These are phyloP conservation scores for Manduca sexta DNA, from an alignment of 1,140 invertebrate genomes.

Conservation along the genomic window DNA sequence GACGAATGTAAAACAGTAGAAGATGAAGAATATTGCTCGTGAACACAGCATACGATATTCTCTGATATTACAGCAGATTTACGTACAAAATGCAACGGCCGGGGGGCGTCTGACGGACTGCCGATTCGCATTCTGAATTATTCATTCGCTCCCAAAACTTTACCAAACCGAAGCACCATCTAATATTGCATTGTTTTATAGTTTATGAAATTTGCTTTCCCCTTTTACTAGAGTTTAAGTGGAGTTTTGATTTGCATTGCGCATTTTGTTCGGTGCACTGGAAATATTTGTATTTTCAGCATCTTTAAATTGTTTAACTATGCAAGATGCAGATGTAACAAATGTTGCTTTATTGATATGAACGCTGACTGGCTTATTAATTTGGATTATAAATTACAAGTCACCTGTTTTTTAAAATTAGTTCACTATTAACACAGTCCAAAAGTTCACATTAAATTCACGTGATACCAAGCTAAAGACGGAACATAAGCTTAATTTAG, in stretches of 20 bases:
- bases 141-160: slow-evolving; percentile 55
- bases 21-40: slow-evolving; percentile 37
- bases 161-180: slow-evolving; percentile 21
- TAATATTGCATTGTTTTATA: slow-evolving; percentile 56
- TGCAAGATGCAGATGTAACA: too few relatives aligned
- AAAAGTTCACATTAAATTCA: too few relatives aligned
- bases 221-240: slow-evolving; percentile 11
- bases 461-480: too few relatives aligned
- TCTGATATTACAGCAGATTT: slow-evolving; percentile 48
- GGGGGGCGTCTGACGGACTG: slow-evolving; percentile 46
- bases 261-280: neutral
- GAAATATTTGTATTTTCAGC: slow-evolving; percentile 1
- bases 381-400: too few relatives aligned
- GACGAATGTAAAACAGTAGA: slow-evolving; percentile 25
- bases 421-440: too few relatives aligned
- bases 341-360: too few relatives aligned
- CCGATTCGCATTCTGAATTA: slow-evolving; percentile 55
- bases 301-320: neutral
- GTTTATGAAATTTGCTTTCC: slow-evolving; percentile 32
- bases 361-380: neutral
- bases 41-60: slow-evolving; percentile 40
- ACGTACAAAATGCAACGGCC: slow-evolving; percentile 48
- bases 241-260: slow-evolving; percentile 12
- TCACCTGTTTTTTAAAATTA: too few relatives aligned
- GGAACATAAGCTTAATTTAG: too few relatives aligned